Conservation (phyloP, 2,888 invertebrate genomes). For the Chalcis sispes region DNA sequence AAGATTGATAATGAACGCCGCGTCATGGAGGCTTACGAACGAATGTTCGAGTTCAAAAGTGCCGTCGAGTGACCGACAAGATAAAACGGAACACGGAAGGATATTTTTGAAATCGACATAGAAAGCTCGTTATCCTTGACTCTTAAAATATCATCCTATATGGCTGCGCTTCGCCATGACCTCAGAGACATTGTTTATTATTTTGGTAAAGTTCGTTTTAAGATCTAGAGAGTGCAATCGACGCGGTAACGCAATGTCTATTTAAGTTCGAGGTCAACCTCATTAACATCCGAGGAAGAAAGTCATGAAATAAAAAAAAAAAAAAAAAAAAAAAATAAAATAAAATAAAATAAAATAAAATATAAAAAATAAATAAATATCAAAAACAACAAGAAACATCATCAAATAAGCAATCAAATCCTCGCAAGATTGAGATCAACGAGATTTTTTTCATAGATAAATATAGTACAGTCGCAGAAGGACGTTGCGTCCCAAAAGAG, state of each 20-base stretch:
- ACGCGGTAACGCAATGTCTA: constrained; percentile 17
- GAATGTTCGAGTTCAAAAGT: constrained; percentile 26
- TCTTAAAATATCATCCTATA: not conserved
- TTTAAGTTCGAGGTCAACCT: constrained; percentile 4
- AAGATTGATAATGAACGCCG: not conserved
- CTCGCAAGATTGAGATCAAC: constrained; percentile 32
- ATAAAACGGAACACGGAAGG: not conserved
- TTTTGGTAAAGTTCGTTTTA: constrained; percentile 1
- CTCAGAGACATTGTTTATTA: constrained; percentile 10
- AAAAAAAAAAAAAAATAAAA: constrained; percentile 13
- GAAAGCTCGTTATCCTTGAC: constrained; percentile 28
- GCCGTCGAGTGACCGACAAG: no score
- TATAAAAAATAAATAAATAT: no score
- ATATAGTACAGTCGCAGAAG: constrained; percentile 57
- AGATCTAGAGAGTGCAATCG: constrained; percentile 7
- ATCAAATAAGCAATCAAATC: not conserved
- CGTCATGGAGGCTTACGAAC: constrained; percentile 29
- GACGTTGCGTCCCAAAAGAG: constrained; percentile 33
- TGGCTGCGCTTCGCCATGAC: constrained; percentile 45
- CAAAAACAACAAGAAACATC: constrained; percentile 20
- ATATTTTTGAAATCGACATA: not conserved
- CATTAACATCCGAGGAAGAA: not conserved
- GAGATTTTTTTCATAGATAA: not conserved
- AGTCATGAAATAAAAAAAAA: not conserved
- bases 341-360: constrained; percentile 1